Conservation (phyloP, 2,888 invertebrate species). For the Torymus aiolomorphi region DNA sequence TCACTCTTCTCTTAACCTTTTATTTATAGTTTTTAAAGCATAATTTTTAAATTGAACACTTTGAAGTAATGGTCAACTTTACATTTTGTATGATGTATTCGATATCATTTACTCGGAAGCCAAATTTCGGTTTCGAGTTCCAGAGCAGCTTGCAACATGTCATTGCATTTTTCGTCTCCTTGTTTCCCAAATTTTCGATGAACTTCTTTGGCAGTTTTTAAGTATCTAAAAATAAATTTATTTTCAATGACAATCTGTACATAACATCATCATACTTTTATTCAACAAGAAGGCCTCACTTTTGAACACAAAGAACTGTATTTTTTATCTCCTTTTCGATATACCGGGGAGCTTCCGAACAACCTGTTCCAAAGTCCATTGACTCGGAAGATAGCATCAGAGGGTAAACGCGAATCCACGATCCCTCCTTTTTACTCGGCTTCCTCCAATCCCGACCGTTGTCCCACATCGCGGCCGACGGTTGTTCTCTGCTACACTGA, state of each 20-base stretch:
- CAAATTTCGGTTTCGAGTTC: conserved; percentile 77
- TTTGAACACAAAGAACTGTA: conserved; percentile 70
- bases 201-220: conserved; percentile 77
- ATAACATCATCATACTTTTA: background rate
- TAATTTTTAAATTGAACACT: conserved; percentile 48
- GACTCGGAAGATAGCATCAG: conserved; percentile 70
- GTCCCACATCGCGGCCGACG: conserved; percentile 80
- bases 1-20: conserved; percentile 7
- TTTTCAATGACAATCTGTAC: background rate
- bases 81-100: conserved; percentile 15
- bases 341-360: conserved; percentile 63
- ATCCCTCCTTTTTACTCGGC: conserved; percentile 82
- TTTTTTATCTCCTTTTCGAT: conserved; percentile 71
- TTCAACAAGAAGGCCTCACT: conserved; percentile 61
- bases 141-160: conserved; percentile 75
- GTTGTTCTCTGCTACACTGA: conserved; percentile 81
- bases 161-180: conserved; percentile 77
- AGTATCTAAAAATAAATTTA: conserved; percentile 69
- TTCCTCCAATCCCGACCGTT: conserved; percentile 84
- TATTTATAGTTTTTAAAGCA: conserved; percentile 33
- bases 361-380: conserved; percentile 65
- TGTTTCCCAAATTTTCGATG: conserved; percentile 76
- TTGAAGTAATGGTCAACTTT: conserved; percentile 34
- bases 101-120: conserved; percentile 76
- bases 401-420: conserved; percentile 88